Base-by-base conservation (phyloP, 2,113 vertebrate genomes). In the Heterotilapia buettikoferi region DNA sequence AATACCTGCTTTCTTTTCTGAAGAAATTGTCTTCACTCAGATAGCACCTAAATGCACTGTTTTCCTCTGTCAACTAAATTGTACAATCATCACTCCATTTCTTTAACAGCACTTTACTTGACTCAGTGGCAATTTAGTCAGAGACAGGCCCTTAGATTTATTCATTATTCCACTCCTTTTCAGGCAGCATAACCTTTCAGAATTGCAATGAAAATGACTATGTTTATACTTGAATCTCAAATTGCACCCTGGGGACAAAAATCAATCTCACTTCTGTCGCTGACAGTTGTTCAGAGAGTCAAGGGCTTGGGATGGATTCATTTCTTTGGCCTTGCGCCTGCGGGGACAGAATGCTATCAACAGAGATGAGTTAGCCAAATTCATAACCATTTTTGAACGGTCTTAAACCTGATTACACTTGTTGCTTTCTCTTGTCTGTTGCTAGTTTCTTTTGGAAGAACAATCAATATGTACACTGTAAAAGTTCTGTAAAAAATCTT, bases 241-340 rank as follows among this genome's bases (percentile, higher is more conserved):
- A 92, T 90, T 90, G 85, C 87, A 91, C 82, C 86, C 80, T 3
- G 6, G 76, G 63, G 82, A 91, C 63, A 78, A 86, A 90, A 92
- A 94, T 91, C 86, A 86, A 94, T 93, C 93, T 84, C 59, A 40
- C 84, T 94, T 85, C 66, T 91, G 89, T 89, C 85, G 45, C 73
- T 59, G 83, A 84, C 88, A 87, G 57, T 84, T 92, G 78, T 92
- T 88, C 13, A 24, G n/a, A 80, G 66, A 93, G 82, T 93, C 83
- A 83, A 90, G 83, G 71, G 86, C 83, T 90, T 21, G 29, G 68
- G 66, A 50, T 80, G 78, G 90, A 76, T 82, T 91, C 80, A 79
- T 92, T 40, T 81, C 24, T 85, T 85, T 86, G 88, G 90, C 87
- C 83, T 89, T 19, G 54, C 0, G 50, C 54, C 88, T 33, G 57